Evolutionary conservation across 2,797 vertebrate species (phyloP).

Genomic region (Acipenser ruthenus): DNA sequence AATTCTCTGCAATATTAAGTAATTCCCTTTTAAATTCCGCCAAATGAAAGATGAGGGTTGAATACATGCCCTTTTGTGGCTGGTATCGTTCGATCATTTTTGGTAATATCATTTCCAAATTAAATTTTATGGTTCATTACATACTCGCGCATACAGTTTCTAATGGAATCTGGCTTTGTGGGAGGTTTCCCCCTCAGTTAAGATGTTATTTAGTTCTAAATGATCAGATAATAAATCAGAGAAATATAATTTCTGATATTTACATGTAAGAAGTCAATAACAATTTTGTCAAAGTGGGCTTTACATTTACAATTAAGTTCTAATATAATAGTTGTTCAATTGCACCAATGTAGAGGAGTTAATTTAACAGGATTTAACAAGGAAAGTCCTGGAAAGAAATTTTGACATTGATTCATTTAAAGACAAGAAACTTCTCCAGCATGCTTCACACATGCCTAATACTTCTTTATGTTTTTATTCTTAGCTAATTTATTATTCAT

Average conservation of each 20-base stretch:
- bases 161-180: constrained; percentile 82
- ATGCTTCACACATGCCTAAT: too few species aligned
- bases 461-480: too few species aligned
- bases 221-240: constrained; percentile 81
- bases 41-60: constrained; percentile 62
- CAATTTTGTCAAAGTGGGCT: constrained; percentile 50
- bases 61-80: constrained; percentile 63
- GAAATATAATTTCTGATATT: constrained; percentile 77
- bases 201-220: constrained; percentile 80
- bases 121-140: constrained; percentile 98
- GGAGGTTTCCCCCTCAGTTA: constrained; percentile 68
- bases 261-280: constrained; percentile 69
- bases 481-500: too few species aligned
- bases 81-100: constrained; percentile 77
- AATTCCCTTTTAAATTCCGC: constrained; percentile 54
- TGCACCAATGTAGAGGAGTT: constrained; percentile 9
- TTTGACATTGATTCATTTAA: too few species aligned
- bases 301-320: constrained; percentile 62
- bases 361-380: constrained; percentile 22
- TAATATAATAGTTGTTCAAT: constrained; percentile 23
- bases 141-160: constrained; percentile 68
- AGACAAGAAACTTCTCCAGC: too few species aligned
- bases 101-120: constrained; percentile 90
- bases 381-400: constrained; percentile 9
- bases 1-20: constrained; percentile 51